Conservation (phyloP, 1,140 invertebrate species). For the Neoseiulus cucumeris region DNA sequence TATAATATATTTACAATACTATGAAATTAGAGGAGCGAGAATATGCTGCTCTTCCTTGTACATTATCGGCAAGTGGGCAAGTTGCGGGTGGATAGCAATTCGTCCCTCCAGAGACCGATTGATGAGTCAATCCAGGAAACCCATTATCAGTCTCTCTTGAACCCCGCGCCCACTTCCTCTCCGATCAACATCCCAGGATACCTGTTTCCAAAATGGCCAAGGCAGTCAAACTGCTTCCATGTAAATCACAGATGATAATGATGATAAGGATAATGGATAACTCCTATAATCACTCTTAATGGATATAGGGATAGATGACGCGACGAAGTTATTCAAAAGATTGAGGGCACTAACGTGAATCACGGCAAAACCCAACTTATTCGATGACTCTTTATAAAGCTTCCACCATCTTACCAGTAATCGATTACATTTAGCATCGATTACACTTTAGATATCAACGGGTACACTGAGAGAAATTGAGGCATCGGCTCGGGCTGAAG, state of each 20-base stretch:
- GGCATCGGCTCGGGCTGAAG: no score
- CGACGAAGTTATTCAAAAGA: background rate
- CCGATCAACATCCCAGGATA: background rate
- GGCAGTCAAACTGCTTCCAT: slow-evolving; percentile 9
- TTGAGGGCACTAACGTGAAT: background rate
- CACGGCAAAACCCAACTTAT: background rate
- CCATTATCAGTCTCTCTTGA: background rate
- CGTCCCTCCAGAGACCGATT: background rate
- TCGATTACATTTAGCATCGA: no score
- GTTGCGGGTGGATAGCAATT: background rate
- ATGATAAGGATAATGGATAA: background rate
- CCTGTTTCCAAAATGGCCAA: background rate
- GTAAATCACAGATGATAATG: background rate
- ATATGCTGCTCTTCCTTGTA: background rate
- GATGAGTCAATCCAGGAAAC: background rate
- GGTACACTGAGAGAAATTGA: no score
- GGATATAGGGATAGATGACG: background rate
- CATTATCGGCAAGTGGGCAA: background rate
- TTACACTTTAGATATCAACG: no score
- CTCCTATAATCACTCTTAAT: background rate
- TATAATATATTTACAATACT: background rate
- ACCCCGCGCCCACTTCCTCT: background rate
- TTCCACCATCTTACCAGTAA: background rate
- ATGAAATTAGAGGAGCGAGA: background rate
- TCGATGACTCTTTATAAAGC: background rate